These are phyloP conservation scores for Noctilio leporinus DNA, from an alignment of 2,113 vertebrate genomes.

Conservation along the genomic window DNA sequence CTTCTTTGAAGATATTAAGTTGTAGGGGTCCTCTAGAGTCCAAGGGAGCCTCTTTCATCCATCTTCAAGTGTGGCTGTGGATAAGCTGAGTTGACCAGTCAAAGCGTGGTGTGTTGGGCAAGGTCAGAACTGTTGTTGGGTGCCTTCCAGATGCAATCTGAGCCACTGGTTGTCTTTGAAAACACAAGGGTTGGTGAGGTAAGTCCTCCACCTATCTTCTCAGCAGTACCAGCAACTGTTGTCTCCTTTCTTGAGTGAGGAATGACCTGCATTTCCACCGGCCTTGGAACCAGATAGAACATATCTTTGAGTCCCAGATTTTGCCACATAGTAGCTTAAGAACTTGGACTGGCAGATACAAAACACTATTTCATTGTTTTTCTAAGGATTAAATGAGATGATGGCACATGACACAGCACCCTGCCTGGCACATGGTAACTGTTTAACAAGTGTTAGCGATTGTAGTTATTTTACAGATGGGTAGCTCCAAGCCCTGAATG, in stretches of 20 bases:
- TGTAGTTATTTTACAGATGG: constrained; percentile 1
- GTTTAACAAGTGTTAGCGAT: background rate
- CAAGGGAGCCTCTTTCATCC: background rate
- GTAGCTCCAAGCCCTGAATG: background rate
- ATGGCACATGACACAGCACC: background rate
- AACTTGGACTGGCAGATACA: background rate
- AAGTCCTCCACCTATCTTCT: background rate
- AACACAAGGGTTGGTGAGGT: background rate
- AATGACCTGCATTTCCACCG: constrained; percentile 2
- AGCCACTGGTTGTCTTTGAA: background rate
- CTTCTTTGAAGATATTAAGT: background rate
- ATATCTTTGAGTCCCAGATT: background rate
- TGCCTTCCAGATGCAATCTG: background rate
- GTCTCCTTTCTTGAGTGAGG: background rate
- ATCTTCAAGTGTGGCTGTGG: background rate
- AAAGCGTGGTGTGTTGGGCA: background rate
- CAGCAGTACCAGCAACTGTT: background rate
- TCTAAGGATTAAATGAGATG: background rate
- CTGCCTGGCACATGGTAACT: background rate
- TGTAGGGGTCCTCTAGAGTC: background rate
- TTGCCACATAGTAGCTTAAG: background rate
- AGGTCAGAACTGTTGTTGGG: background rate
- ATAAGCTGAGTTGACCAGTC: background rate
- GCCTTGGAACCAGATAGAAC: background rate
- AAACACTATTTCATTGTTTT: background rate